Conservation (phyloP, 2,797 vertebrate species). For the Pygocentrus nattereri region DNA sequence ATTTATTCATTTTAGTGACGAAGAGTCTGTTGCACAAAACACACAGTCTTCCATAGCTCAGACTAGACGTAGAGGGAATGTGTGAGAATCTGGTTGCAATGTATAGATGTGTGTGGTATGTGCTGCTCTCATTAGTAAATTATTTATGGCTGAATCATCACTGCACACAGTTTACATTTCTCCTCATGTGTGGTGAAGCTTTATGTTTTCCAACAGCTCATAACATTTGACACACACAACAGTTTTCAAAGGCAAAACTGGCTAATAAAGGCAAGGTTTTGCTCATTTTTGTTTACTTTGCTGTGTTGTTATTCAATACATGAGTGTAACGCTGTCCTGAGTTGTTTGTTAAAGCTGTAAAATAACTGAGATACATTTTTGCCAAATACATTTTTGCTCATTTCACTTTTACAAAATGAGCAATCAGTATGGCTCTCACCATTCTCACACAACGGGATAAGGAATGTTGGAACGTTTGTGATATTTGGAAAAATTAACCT, state of each 20-base stretch:
- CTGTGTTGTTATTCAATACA: neutral
- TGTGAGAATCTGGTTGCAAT: neutral
- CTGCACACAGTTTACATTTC: neutral
- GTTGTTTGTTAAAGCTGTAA: neutral
- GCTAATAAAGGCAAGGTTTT: neutral
- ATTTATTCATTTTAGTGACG: too few relatives aligned
- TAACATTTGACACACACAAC: neutral
- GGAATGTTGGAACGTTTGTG: too few relatives aligned
- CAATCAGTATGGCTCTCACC: too few relatives aligned
- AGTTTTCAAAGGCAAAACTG: constrained; percentile 50
- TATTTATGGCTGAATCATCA: neutral
- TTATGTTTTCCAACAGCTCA: neutral
- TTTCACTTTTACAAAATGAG: too few relatives aligned
- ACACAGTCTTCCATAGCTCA: neutral
- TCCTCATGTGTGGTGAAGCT: neutral
- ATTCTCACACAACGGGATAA: too few relatives aligned
- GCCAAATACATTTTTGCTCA: too few relatives aligned
- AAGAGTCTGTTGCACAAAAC: too few relatives aligned
- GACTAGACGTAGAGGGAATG: neutral
- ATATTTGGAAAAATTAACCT: too few relatives aligned
- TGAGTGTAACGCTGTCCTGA: too few relatives aligned
- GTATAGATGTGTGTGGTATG: neutral
- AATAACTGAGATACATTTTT: too few relatives aligned
- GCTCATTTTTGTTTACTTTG: neutral
- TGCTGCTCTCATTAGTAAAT: neutral